phyloP scores from a whole-genome alignment of 2,888 invertebrate species.

The Cheilosia vernalis region DNA sequence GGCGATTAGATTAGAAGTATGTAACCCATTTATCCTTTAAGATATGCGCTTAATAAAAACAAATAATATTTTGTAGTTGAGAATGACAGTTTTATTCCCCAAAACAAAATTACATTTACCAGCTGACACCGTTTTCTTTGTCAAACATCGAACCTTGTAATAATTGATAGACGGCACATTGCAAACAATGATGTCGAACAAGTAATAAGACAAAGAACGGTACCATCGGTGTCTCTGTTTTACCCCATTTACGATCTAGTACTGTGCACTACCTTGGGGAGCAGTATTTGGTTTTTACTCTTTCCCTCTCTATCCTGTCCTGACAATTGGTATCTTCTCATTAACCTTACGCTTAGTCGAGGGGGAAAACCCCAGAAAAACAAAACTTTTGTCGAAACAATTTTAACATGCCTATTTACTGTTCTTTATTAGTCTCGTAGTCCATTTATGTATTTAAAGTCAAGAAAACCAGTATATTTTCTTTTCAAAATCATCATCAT shows the following conservation, averaged over 20 bases:
- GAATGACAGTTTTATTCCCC: background rate
- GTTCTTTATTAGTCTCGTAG: constrained; percentile 66
- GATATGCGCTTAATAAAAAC: constrained; percentile 27
- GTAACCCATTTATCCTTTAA: constrained; percentile 12
- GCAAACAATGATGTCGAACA: no score
- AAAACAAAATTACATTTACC: no score
- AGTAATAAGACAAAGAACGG: no score
- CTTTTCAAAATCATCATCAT: constrained; percentile 7
- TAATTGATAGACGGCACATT: background rate
- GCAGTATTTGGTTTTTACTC: no score
- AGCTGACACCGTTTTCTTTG: no score
- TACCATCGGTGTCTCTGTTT: no score
- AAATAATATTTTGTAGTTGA: background rate
- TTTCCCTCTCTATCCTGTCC: no score
- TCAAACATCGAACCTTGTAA: background rate
- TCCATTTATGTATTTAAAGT: constrained; percentile 56
- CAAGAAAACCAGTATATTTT: constrained; percentile 35
- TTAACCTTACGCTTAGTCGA: background rate
- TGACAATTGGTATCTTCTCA: no score
- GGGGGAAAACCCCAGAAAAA: background rate
- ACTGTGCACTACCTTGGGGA: no score
- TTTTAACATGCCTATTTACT: constrained; percentile 60
- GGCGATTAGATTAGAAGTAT: constrained; percentile 6
- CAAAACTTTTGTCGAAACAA: background rate
- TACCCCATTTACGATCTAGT: no score